Base-by-base conservation (phyloP, 2,888 invertebrate species). In the Scaptomyza cyrtandrae region DNA sequence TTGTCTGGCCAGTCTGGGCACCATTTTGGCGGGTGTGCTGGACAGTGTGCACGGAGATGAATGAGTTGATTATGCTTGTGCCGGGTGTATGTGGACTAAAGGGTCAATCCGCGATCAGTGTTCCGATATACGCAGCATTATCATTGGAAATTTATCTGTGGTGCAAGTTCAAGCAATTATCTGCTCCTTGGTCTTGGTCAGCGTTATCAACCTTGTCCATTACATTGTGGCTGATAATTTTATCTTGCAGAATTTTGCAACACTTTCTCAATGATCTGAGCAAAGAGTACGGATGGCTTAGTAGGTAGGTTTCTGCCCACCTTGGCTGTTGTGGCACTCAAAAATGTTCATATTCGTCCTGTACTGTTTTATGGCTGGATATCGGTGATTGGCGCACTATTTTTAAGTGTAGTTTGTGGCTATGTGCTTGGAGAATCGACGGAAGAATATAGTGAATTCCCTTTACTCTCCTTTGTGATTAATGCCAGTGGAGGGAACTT, bases 151-250 rank as follows among this genome's bases (percentile, higher is more conserved):
- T 60, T n/a, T 79, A 53, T 74, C 80, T 0, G 39, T 79, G 31
- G 78, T 80, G 0, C 78, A 79, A 43, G 56, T 73, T 7, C 78
- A 79, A 54, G 68, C 78, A n/a, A 80, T 77, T 37, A 29, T 69
- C 2, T 79, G 76, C 16, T 64, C 73, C 6, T 14, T 59, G 7
- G 2, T 74, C 1, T 24, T 80, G 14, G 43, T 37, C 31, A 1
- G 16, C 0, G 11, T 52, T 13, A 57, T 71, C 1, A 44, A 52
- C 0, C 3, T 19, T 0, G 2, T 69, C 3, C 31, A n/a, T 6
- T 52, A 31, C 1, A 10, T 44, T 14, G 7, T 52, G 7, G 19
- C 10, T 2, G 14, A 14, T 0, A 13, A 19, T 1, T 29, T 44
- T 5, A 37, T 9, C 1, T 14, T 57, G 0, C 6, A 24, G 0